A percentile compares a stretch with the other conserved stretches of the same genome.
These are phyloP conservation scores for Popillia japonica DNA, from an alignment of 1,140 invertebrate genomes.

Conservation along the genomic window DNA sequence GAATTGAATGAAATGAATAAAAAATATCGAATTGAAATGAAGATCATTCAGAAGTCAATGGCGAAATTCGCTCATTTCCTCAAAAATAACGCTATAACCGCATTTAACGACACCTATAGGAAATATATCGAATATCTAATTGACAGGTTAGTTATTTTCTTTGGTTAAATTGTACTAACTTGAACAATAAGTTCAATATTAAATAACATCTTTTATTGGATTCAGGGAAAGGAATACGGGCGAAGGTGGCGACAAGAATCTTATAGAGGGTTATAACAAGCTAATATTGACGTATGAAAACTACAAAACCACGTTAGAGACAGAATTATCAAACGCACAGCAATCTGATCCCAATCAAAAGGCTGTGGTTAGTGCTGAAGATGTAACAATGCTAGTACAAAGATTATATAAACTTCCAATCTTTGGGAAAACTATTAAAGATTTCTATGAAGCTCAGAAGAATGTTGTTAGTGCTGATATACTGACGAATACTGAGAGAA, in stretches of 20 bases:
- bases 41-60: slow-evolving; percentile 45
- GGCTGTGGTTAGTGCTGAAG: slow-evolving; percentile 6
- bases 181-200: no score
- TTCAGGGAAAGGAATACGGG: slow-evolving; percentile 45
- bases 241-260: slow-evolving; percentile 32
- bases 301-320: slow-evolving; percentile 40
- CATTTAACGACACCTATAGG: slow-evolving; percentile 50
- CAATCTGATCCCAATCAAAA: slow-evolving; percentile 27
- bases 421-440: slow-evolving; percentile 40
- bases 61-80: slow-evolving; percentile 53
- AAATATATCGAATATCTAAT: slow-evolving; percentile 51
- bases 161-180: no score
- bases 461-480: not conserved
- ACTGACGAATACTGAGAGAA: slow-evolving; percentile 5
- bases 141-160: slow-evolving; percentile 46
- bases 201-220: no score
- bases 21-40: slow-evolving; percentile 45
- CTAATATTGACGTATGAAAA: slow-evolving; percentile 40
- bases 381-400: not conserved
- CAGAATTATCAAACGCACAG: not conserved
- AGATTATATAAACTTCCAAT: slow-evolving; percentile 36
- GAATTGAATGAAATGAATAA: slow-evolving; percentile 41
- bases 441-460: slow-evolving; percentile 16
- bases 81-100: slow-evolving; percentile 50
- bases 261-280: slow-evolving; percentile 34